phyloP scores from a whole-genome alignment of 2,888 invertebrate genomes.

The Phytoseiulus persimilis region DNA sequence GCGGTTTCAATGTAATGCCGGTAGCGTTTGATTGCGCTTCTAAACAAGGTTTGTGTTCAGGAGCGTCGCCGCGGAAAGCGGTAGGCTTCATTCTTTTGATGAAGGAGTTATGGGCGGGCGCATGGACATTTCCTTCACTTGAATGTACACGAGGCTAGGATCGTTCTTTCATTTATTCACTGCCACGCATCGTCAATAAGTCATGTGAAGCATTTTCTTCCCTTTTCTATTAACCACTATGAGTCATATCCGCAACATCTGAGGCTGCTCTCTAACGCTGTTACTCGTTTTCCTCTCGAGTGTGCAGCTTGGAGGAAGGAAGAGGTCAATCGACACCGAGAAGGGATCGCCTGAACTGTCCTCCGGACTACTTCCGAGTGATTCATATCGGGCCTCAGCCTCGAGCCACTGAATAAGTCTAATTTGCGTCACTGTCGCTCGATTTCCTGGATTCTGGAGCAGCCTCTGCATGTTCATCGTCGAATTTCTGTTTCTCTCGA shows the following conservation, averaged over 20 bases:
- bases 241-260: background rate
- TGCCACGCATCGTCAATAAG: background rate
- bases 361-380: too few relatives aligned
- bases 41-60: too few relatives aligned
- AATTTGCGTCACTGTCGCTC: background rate
- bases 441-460: background rate
- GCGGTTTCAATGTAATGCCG: too few relatives aligned
- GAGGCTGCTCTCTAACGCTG: background rate
- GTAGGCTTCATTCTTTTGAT: too few relatives aligned
- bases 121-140: too few relatives aligned
- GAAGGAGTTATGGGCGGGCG: too few relatives aligned
- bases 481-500: background rate
- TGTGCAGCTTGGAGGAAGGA: background rate
- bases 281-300: background rate
- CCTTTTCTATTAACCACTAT: background rate
- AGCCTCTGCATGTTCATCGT: background rate
- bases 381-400: too few relatives aligned
- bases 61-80: too few relatives aligned
- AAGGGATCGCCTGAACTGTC: too few relatives aligned
- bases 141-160: too few relatives aligned
- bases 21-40: too few relatives aligned
- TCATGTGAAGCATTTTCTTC: background rate
- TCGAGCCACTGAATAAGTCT: too few relatives aligned
- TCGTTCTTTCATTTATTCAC: background rate
- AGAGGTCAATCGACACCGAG: background rate